Evolutionary conservation across 2,888 invertebrate genomes (phyloP).

Genomic region (Chaitophorus viminalis): DNA sequence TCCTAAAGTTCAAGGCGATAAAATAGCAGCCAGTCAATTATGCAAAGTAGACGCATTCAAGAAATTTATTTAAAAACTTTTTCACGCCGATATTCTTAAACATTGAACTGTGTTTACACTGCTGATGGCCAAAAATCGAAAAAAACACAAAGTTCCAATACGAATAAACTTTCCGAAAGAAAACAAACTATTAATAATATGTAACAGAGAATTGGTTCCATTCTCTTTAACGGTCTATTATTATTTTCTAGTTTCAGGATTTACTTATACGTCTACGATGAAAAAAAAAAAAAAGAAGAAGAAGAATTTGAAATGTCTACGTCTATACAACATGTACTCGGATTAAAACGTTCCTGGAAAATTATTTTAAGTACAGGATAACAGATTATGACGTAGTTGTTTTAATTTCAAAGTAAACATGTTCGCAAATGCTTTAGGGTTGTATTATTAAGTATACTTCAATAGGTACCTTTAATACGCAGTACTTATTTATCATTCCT

Average conservation of each 20-base stretch:
- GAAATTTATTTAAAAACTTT: slow-evolving; percentile 57
- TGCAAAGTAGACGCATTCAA: slow-evolving; percentile 25
- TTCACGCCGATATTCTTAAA: slow-evolving; percentile 21
- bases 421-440: background rate
- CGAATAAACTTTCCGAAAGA: background rate
- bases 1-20: slow-evolving; percentile 29
- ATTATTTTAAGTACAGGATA: background rate
- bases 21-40: slow-evolving; percentile 53
- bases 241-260: background rate
- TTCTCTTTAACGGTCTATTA: background rate
- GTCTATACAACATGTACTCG: background rate
- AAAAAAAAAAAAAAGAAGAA: background rate
- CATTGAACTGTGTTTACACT: slow-evolving; percentile 27
- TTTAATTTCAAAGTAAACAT: slow-evolving; percentile 23
- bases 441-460: background rate
- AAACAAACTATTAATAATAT: background rate
- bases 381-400: background rate
- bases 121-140: slow-evolving; percentile 1
- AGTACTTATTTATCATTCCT: background rate
- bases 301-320: background rate
- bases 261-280: background rate
- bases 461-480: background rate
- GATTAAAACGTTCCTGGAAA: background rate
- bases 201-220: background rate
- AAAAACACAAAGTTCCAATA: slow-evolving; percentile 12